phyloP scores from a whole-genome alignment of 2,797 vertebrate species.

The Oryzias dopingdopingensis region DNA sequence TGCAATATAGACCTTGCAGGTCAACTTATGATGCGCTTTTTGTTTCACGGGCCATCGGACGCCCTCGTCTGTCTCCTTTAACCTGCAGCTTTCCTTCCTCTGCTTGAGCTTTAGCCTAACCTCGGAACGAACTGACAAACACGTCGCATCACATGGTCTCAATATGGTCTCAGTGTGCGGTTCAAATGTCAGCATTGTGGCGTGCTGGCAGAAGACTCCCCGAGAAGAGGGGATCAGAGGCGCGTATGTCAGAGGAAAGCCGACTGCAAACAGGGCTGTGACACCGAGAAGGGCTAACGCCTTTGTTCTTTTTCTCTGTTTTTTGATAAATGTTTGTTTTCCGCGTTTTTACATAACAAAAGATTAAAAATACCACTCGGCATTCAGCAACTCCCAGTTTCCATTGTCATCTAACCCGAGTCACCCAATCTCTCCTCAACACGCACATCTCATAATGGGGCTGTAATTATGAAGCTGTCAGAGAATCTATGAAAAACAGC shows the following conservation, averaged over 20 bases:
- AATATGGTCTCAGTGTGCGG: conserved; percentile 6
- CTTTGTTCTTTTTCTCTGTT: conserved; percentile 39
- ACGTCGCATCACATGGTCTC: conserved; percentile 6
- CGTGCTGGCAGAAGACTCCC: conserved; percentile 6
- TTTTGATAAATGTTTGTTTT: conserved; percentile 65
- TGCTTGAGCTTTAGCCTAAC: conserved; percentile 1
- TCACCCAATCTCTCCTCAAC: conserved; percentile 39
- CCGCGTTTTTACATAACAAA: conserved; percentile 61
- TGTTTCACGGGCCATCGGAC: too few relatives aligned
- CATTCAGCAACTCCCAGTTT: conserved; percentile 47
- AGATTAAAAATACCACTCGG: conserved; percentile 54
- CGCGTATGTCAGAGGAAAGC: conserved; percentile 17
- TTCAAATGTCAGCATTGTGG: conserved; percentile 19
- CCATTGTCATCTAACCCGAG: conserved; percentile 52
- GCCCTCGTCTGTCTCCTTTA: too few relatives aligned
- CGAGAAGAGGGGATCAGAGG: conserved; percentile 13
- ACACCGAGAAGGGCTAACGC: conserved; percentile 21
- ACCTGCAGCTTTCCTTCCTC: too few relatives aligned
- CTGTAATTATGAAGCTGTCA: conserved; percentile 71
- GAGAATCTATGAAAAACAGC: conserved; percentile 56
- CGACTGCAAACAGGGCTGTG: conserved; percentile 8
- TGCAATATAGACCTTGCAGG: too few relatives aligned
- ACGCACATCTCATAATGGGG: conserved; percentile 50
- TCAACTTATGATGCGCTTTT: too few relatives aligned
- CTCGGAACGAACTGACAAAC: not conserved